Evolutionary conservation across 2,113 vertebrate species (phyloP), one percentile per base, ranked within the genome.

Genomic region (Corydoras maculifer): DNA sequence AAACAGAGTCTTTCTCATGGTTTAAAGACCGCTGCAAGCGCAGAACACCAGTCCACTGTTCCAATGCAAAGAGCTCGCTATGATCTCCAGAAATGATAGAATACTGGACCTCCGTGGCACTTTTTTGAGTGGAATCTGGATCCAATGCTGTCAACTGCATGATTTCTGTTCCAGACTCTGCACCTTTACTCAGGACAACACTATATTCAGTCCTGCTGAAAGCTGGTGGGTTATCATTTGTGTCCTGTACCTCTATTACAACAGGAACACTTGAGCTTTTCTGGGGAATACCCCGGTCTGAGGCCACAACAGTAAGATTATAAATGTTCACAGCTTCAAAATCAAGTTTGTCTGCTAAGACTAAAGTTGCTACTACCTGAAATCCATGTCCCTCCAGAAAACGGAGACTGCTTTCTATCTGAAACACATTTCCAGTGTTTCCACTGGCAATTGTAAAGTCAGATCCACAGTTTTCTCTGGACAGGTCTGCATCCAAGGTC

Each of bases 361-460:
- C 88, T 18, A 99, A 81, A 2, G 86, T 92, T 0, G 93, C 94
- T 30, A 92, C 88, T 0, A 84, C 91, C 75, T 84, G 89, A 73
- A 94, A 93, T 55, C 88, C 88, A 1, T 84, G 91, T 0, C 91
- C 91, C 65, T 92, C 87, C 0, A 85, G 79, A 80, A 90, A 90
- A 1, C 88, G 86, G 30, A 94, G 87, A 1, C 91, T 90, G 80
- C 94, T 94, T 80, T 98, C 94, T 12, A 99, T 88, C 78, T 95
- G 95, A 84, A 99, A 99, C 6, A 89, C 87, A 0, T 92, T 94
- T 67, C 93, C 95, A 0, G 87, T 79, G 0, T 99, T 97, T 58
- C 97, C 97, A 0, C 86, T 92, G 80, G 97, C 84, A 0, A 98
- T 94, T 67, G 92, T 93, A 61, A 98, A 99, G 85, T 97, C 95